Conservation (phyloP, 1,140 invertebrate genomes). For the Drosophila jambulina region DNA sequence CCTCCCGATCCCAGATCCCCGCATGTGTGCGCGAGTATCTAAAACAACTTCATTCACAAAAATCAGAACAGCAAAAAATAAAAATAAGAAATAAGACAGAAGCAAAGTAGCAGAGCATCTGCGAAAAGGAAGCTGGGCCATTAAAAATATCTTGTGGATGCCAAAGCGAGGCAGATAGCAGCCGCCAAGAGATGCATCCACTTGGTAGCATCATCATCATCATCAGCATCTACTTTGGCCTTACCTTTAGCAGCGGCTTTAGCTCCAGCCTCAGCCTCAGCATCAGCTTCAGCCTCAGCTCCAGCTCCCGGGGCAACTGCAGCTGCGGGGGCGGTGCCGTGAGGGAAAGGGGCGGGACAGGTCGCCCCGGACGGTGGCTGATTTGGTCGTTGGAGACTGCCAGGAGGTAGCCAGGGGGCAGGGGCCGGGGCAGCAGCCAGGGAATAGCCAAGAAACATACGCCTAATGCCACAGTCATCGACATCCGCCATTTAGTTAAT, state of each 20-base stretch:
- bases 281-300: neutral
- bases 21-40: constrained; percentile 23
- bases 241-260: constrained; percentile 17
- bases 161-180: constrained; percentile 72
- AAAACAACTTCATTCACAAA: constrained; percentile 84
- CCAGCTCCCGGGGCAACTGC: constrained; percentile 26
- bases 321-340: constrained; percentile 60
- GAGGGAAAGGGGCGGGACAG: constrained; percentile 21
- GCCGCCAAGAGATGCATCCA: constrained; percentile 42
- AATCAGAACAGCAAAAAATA: constrained; percentile 66
- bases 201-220: constrained; percentile 49
- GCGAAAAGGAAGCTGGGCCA: constrained; percentile 78
- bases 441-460: constrained; percentile 72
- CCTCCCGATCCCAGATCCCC: constrained; percentile 38
- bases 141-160: constrained; percentile 83
- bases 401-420: constrained; percentile 12
- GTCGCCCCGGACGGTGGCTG: constrained; percentile 30
- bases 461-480: constrained; percentile 80
- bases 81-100: constrained; percentile 14
- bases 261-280: constrained; percentile 1
- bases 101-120: constrained; percentile 39
- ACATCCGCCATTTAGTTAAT: constrained; percentile 78
- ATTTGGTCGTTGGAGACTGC: constrained; percentile 18
- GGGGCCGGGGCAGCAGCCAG: constrained; percentile 17
- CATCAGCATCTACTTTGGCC: constrained; percentile 26